Conservation (phyloP, 2,797 vertebrate genomes). For the Notoglanidium macrostoma region DNA sequence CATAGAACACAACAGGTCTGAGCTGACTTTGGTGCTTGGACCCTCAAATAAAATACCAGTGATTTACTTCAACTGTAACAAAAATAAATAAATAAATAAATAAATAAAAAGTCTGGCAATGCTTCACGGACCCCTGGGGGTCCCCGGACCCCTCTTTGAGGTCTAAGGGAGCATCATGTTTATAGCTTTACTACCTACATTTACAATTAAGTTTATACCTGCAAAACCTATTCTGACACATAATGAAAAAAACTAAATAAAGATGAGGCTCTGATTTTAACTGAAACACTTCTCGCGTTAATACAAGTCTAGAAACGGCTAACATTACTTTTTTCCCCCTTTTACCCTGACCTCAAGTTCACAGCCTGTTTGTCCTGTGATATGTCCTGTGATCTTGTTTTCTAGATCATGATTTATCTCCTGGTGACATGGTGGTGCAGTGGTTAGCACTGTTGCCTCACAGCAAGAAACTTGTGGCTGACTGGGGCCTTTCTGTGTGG, state of each 20-base stretch:
- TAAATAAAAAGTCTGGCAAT: no score
- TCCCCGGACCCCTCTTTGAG: no score
- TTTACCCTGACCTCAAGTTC: no score
- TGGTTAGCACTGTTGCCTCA: background rate
- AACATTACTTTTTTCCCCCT: background rate
- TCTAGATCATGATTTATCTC: slow-evolving; percentile 8
- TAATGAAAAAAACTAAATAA: background rate
- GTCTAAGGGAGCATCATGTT: background rate
- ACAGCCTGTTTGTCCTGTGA: background rate
- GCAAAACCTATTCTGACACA: background rate
- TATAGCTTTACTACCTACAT: background rate
- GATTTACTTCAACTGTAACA: no score
- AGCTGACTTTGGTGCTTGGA: no score
- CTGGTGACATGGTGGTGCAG: background rate
- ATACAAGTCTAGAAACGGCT: background rate
- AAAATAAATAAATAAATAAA: no score
- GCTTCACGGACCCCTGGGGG: no score
- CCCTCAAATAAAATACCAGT: no score
- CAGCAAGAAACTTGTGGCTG: background rate
- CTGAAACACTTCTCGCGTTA: background rate
- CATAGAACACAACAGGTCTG: no score
- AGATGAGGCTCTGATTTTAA: background rate
- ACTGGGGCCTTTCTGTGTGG: no score
- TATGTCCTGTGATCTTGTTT: slow-evolving; percentile 3
- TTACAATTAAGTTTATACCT: background rate